These are phyloP conservation scores for Ceratotherium simum DNA, from an alignment of 2,113 vertebrate species.

Conservation along the genomic window DNA sequence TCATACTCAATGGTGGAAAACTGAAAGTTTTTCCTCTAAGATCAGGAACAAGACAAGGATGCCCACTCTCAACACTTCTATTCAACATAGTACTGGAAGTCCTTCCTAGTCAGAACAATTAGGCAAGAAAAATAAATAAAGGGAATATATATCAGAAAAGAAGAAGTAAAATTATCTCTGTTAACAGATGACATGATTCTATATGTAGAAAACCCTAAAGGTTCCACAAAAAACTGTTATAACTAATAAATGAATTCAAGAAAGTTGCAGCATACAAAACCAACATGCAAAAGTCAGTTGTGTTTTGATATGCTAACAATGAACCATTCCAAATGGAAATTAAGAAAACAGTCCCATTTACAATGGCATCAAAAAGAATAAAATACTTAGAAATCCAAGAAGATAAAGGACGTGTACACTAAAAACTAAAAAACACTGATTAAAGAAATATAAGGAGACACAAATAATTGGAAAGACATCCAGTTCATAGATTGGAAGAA, in stretches of 20 bases:
- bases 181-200: neutral
- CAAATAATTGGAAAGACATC: neutral
- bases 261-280: neutral
- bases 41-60: neutral
- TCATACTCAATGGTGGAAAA: neutral
- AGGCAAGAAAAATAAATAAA: neutral
- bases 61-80: neutral
- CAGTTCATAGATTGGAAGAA: neutral
- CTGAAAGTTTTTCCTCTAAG: neutral
- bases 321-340: neutral
- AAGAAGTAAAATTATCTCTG: neutral
- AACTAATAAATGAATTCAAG: neutral
- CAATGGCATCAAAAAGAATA: neutral
- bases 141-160: neutral
- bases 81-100: neutral
- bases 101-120: neutral
- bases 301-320: neutral
- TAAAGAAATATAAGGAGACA: neutral
- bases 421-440: neutral
- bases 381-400: neutral
- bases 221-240: neutral
- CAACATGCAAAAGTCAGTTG: neutral
- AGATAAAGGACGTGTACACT: neutral
- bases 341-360: neutral
- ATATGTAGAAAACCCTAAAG: neutral